Conservation (phyloP, 1,140 invertebrate species). For the Xylocopa sonorina region DNA sequence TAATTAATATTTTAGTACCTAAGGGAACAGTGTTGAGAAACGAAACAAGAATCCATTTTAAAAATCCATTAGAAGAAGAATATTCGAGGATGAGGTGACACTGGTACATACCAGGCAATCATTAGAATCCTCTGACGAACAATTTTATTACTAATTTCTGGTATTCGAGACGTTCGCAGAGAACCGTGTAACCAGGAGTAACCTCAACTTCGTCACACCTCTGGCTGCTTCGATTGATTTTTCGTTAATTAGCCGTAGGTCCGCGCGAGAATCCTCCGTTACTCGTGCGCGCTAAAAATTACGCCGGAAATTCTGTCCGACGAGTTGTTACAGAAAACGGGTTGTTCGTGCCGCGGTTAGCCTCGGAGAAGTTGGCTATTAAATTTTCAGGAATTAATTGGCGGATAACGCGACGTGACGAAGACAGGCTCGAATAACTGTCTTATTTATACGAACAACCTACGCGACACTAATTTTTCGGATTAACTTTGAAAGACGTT, state of each 20-base stretch:
- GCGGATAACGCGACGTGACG: too few relatives aligned
- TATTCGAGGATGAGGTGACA: constrained; percentile 19
- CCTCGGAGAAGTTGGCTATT: not conserved
- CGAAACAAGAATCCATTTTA: too few relatives aligned
- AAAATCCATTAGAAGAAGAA: constrained; percentile 32
- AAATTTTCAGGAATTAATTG: constrained; percentile 37
- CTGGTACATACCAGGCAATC: constrained; percentile 8
- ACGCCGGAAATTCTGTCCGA: constrained; percentile 44
- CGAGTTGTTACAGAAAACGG: constrained; percentile 28
- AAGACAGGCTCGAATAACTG: too few relatives aligned
- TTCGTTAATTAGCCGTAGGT: constrained; percentile 53
- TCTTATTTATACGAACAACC: too few relatives aligned
- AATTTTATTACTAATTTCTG: constrained; percentile 59
- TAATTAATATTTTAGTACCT: too few relatives aligned
- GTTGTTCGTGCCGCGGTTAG: not conserved
- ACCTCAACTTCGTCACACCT: constrained; percentile 10
- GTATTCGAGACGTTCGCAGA: constrained; percentile 10
- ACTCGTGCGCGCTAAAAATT: constrained; percentile 27
- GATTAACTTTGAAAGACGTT: too few relatives aligned
- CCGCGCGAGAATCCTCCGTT: constrained; percentile 4
- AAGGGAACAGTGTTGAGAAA: too few relatives aligned
- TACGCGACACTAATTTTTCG: too few relatives aligned
- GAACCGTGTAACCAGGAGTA: not conserved
- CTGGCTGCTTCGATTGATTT: constrained; percentile 41
- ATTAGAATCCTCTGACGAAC: constrained; percentile 2